These are phyloP conservation scores for Ennomos erosarius DNA, from an alignment of 2,888 invertebrate species.

Conservation along the genomic window DNA sequence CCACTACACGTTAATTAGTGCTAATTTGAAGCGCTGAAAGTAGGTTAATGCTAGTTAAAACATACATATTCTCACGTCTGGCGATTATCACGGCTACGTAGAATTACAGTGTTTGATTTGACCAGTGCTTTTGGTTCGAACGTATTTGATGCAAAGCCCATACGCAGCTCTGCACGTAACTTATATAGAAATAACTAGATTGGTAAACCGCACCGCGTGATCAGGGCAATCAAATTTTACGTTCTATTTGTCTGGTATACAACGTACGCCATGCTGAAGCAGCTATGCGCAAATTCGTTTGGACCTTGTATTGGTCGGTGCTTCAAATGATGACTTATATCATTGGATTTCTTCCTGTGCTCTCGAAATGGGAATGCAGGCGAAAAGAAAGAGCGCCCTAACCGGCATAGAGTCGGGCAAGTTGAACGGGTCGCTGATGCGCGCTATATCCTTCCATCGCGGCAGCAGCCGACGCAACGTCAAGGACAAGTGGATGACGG, in stretches of 20 bases:
- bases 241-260: too few relatives aligned
- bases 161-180: constrained; percentile 1
- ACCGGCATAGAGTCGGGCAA: constrained; percentile 88
- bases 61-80: constrained; percentile 29
- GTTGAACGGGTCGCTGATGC: constrained; percentile 86
- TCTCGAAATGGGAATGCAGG: constrained; percentile 73
- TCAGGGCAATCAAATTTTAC: too few relatives aligned
- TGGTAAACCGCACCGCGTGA: neutral
- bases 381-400: constrained; percentile 87
- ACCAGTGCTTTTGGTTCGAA: constrained; percentile 20
- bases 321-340: constrained; percentile 31
- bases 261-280: neutral
- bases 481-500: constrained; percentile 87
- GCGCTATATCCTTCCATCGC: constrained; percentile 88
- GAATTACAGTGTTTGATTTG: constrained; percentile 21
- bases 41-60: constrained; percentile 41
- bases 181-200: neutral
- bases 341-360: constrained; percentile 61
- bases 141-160: constrained; percentile 15
- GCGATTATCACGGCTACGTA: constrained; percentile 22
- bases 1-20: constrained; percentile 45
- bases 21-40: constrained; percentile 42
- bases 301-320: constrained; percentile 14
- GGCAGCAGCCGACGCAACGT: constrained; percentile 82
- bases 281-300: constrained; percentile 13